These are phyloP conservation scores for Troglohyphantes excavatus DNA, from an alignment of 2,888 invertebrate species.

Conservation along the genomic window DNA sequence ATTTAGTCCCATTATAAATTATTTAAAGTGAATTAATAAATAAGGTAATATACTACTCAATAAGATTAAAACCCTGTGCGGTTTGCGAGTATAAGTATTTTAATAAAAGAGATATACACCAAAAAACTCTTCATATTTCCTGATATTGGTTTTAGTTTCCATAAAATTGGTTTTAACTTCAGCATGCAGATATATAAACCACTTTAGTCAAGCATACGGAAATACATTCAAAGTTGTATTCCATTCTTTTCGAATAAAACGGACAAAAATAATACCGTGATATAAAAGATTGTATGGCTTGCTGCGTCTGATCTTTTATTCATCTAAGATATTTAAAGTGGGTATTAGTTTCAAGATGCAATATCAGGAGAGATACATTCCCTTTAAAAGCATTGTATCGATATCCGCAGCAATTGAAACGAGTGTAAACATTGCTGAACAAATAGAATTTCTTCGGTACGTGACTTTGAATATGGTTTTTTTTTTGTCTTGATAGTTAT, in stretches of 20 bases:
- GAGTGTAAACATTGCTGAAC: constrained; percentile 25
- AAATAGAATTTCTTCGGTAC: constrained; percentile 26
- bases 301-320: constrained; percentile 25
- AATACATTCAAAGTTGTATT: no score
- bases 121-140: no score
- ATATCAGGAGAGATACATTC: background rate
- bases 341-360: constrained; percentile 26
- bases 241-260: background rate
- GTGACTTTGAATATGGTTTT: constrained; percentile 32
- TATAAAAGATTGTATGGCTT: constrained; percentile 4
- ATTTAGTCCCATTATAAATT: no score
- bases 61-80: no score
- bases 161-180: no score
- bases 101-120: no score
- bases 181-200: no score
- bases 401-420: constrained; percentile 22
- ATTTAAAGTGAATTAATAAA: no score
- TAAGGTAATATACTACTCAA: no score
- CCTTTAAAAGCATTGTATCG: background rate
- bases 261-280: background rate
- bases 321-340: constrained; percentile 16
- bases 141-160: no score
- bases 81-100: no score
- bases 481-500: constrained; percentile 22
- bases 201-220: no score